Conservation (phyloP, 2,113 vertebrate genomes). For the Okapia johnstoni region DNA sequence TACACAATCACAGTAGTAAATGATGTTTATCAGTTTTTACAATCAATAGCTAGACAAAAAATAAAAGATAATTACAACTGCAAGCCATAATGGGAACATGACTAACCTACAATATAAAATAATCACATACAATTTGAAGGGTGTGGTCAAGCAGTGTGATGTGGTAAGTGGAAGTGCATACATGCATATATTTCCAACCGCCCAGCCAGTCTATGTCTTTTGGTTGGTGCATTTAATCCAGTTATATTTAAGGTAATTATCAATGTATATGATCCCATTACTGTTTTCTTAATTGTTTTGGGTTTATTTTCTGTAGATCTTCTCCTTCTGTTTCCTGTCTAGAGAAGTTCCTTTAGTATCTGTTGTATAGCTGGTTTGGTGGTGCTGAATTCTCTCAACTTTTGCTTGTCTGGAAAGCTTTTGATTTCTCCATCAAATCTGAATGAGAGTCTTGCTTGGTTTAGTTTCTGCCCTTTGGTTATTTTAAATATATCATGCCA, state of each 20-base stretch:
- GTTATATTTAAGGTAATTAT: background rate
- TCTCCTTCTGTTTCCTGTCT: background rate
- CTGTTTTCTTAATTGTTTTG: background rate
- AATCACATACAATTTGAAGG: background rate
- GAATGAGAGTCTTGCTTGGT: background rate
- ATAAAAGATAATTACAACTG: background rate
- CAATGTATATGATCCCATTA: background rate
- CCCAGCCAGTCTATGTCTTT: background rate
- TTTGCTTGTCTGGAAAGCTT: background rate
- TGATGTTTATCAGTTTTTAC: background rate
- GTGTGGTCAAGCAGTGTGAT: background rate
- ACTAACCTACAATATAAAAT: background rate
- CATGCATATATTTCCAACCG: background rate
- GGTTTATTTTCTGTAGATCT: background rate
- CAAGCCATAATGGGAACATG: background rate
- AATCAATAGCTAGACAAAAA: background rate
- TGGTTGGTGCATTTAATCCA: background rate
- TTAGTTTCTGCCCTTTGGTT: background rate
- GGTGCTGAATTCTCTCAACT: background rate
- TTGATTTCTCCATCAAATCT: background rate
- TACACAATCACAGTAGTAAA: background rate
- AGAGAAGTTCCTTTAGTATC: background rate
- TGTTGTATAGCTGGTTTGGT: background rate
- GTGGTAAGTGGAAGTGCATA: background rate
- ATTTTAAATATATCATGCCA: background rate